Percentiles rank a stretch among this genome's conserved stretches.
These are phyloP conservation scores for Ochropleura plecta DNA, from an alignment of 2,888 invertebrate genomes.

Conservation along the genomic window DNA sequence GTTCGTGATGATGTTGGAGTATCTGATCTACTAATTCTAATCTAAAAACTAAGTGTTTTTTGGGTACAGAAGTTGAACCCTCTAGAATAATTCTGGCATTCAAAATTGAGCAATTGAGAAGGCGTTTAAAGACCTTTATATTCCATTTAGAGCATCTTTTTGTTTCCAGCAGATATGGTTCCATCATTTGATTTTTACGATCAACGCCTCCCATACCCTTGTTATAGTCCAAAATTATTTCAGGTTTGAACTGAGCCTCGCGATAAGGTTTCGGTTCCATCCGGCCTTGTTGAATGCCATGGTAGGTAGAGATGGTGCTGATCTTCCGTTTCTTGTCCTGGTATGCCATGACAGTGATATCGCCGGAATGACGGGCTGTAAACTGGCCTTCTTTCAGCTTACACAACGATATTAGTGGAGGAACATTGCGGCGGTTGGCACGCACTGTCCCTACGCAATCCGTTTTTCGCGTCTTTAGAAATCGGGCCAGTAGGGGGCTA, in stretches of 20 bases:
- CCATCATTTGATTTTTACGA: slow-evolving; percentile 1
- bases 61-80: not conserved
- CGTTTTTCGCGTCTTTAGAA: slow-evolving; percentile 3
- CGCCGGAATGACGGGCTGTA: slow-evolving; percentile 4
- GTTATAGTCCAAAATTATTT: slow-evolving; percentile 1
- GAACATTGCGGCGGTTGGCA: not conserved
- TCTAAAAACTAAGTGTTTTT: not conserved
- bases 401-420: slow-evolving; percentile 1
- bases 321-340: slow-evolving; percentile 6
- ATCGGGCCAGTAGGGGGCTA: slow-evolving; percentile 6
- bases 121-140: not conserved
- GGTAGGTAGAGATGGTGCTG: slow-evolving; percentile 8
- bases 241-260: slow-evolving; percentile 1
- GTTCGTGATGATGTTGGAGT: slow-evolving; percentile 4
- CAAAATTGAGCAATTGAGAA: slow-evolving; percentile 7
- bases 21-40: slow-evolving; percentile 1
- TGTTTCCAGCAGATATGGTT: slow-evolving; percentile 1
- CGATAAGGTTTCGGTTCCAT: not conserved
- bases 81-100: slow-evolving; percentile 8
- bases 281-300: slow-evolving; percentile 11
- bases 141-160: not conserved
- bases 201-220: slow-evolving; percentile 2
- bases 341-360: slow-evolving; percentile 8
- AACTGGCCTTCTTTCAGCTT: slow-evolving; percentile 1
- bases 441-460: slow-evolving; percentile 6